These are phyloP conservation scores for Colostygia pectinataria DNA, from an alignment of 2,888 invertebrate genomes.

Conservation along the genomic window DNA sequence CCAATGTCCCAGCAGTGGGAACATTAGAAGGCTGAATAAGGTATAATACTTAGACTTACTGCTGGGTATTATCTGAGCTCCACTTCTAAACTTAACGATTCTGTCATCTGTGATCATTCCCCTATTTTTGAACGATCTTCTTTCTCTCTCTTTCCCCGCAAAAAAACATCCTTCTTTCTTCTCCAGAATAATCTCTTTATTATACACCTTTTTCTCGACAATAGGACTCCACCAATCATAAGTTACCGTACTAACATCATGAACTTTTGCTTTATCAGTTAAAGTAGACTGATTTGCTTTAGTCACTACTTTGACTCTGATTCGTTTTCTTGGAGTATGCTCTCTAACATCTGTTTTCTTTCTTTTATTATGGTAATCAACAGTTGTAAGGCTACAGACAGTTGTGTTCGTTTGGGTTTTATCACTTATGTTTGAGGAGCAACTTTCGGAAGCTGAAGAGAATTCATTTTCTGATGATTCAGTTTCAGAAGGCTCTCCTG, in stretches of 20 bases:
- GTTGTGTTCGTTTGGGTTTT: conserved; percentile 46
- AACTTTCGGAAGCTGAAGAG: conserved; percentile 9
- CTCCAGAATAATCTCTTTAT: conserved; percentile 25
- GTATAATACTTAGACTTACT: too few relatives aligned
- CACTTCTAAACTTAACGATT: conserved; percentile 54
- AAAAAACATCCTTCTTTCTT: conserved; percentile 23
- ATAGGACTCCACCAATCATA: conserved; percentile 69
- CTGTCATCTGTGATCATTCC: conserved; percentile 42
- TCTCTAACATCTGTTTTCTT: not conserved
- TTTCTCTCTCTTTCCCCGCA: conserved; percentile 4
- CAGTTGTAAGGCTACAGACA: conserved; percentile 43
- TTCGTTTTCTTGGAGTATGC: conserved; percentile 5
- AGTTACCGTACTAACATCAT: conserved; percentile 54
- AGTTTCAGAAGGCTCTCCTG: conserved; percentile 3
- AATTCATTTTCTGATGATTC: conserved; percentile 7
- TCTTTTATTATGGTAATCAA: conserved; percentile 35
- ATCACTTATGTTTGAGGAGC: conserved; percentile 24
- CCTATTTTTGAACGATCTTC: conserved; percentile 28
- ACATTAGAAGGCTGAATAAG: too few relatives aligned
- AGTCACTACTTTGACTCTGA: conserved; percentile 35
- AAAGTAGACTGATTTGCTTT: conserved; percentile 49
- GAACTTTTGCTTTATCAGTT: conserved; percentile 40
- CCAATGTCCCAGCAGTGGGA: too few relatives aligned
- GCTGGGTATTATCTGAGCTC: conserved; percentile 53
- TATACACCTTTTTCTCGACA: conserved; percentile 45